A percentile compares a stretch with the other conserved stretches of the same genome.
Evolutionary conservation across 2,888 invertebrate genomes (phyloP).

Genomic region (Polylopha cassiicola): DNA sequence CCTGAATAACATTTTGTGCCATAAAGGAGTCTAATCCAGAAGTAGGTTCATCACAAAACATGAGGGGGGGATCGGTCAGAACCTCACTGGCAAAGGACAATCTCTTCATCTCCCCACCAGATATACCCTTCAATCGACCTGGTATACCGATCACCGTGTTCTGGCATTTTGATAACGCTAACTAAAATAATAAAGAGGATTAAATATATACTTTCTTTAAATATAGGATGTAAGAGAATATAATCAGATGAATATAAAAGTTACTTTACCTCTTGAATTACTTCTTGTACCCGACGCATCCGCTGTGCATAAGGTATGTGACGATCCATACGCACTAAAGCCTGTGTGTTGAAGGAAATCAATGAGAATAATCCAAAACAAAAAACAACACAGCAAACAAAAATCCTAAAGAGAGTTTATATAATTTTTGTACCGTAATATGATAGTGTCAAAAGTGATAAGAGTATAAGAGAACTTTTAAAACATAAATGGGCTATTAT

Average conservation of each 20-base stretch:
- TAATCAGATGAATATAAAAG: not conserved
- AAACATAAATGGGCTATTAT: too few relatives aligned
- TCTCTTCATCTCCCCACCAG: slow-evolving; percentile 97
- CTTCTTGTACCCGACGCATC: slow-evolving; percentile 89
- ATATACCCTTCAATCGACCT: slow-evolving; percentile 92
- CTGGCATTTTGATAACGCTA: slow-evolving; percentile 92
- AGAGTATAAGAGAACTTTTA: too few relatives aligned
- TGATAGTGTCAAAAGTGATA: too few relatives aligned
- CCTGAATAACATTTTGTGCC: slow-evolving; percentile 94
- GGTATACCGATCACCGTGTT: slow-evolving; percentile 93
- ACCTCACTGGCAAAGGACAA: slow-evolving; percentile 98
- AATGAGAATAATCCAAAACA: too few relatives aligned
- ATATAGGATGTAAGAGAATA: too few relatives aligned
- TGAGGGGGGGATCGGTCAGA: slow-evolving; percentile 93
- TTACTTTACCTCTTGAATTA: slow-evolving; percentile 85
- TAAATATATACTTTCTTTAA: not conserved
- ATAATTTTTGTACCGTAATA: too few relatives aligned
- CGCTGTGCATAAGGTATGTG: slow-evolving; percentile 84
- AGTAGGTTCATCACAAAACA: slow-evolving; percentile 99
- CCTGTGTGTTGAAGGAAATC: too few relatives aligned
- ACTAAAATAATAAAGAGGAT: slow-evolving; percentile 53
- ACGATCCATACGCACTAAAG: slow-evolving; percentile 90
- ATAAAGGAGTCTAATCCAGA: slow-evolving; percentile 97
- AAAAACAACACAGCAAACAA: too few relatives aligned
- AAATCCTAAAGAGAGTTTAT: too few relatives aligned